Evolutionary conservation across 2,888 invertebrate genomes (phyloP), one percentile per base, ranked within the genome.

Genomic region (Lacanobia oleracea): DNA sequence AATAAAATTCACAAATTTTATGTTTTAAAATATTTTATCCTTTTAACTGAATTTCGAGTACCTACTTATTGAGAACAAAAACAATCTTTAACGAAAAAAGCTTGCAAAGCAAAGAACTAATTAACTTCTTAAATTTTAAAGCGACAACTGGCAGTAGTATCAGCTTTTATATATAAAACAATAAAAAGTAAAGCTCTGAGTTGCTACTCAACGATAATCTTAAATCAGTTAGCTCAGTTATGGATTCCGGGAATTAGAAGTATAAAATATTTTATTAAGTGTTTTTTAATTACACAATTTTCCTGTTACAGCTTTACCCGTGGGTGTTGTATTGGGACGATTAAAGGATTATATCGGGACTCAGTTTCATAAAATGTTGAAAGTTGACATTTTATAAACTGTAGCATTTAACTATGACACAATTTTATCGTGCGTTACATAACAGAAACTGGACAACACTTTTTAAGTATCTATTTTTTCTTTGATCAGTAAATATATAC

Each of bases 201-300:
- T 51, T 79, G 50, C 16, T 43, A 40, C 23, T 18, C 33, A 6
- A 48, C 18, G 51, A 33, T 37, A 5, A 60, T 64, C 45, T 51
- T 21, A 51, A 59, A 53, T 70, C 40, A 48, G 45, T 72, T 62
- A 54, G 37, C 40, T 48, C 27, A 54, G 50, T 43, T 50, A 63
- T 43, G 50, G 21, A 51, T 50, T 45, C 18, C 8, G 18, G 27
- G 59, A 51, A 60, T 67, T 33, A 45, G 14, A 54, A 70, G 12
- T 16, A 60, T 54, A 18, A 45, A 74, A 53, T 79, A 79, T 63
- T 50, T 45, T 54, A 62, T 21, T n/a, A 72, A 57, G 50, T 57
- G 40, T 37, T 73, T 79, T 79, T 79, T 73, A 62, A 79, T 62
- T 56, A 62, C 18, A 48, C 50, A 45, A 57, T 62, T 79, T 57